Base-by-base conservation (phyloP, 2,888 invertebrate genomes). In the Drosophila mimetica region DNA sequence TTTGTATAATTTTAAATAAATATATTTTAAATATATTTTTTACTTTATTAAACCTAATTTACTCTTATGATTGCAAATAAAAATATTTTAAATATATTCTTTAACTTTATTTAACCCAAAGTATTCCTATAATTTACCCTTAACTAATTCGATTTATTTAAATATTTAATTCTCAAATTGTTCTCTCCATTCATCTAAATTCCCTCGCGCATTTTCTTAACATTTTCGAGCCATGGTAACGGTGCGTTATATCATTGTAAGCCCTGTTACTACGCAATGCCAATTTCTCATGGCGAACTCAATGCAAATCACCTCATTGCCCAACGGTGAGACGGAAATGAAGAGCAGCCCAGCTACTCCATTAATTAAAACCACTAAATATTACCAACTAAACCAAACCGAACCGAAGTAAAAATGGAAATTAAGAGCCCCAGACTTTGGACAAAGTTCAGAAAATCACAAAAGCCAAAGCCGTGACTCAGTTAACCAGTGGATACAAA, bases 331-430 rank as follows among this genome's bases (percentile, higher is more conserved):
- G 69, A 59, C 69, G 69, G 69, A 70, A 71, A 61, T 52, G 63
- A 47, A 55, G 69, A 61, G 69, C 59, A 67, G 53, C 36, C 42
- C 41, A 44, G 65, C 65, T n/a, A 54, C 22, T 36, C 60, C 82
- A 79, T 82, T 82, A 82, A 82, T 82, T 85, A 82, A 79, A 76
- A 71, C 85, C 70, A 66, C 79, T 85, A 82, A 71, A 85, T 85
- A 82, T 79, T 82, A 77, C 63, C 60, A 79, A 67, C 66, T 75
- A 58, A 64, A 34, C 41, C 74, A 46, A 74, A 67, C 71, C 67
- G 25, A 37, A 54, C 30, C 53, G 30, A 13, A 22, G 54, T 25
- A 25, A 55, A 64, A 61, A 52, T 63, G 61, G 46, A 63, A 64
- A 51, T 42, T 61, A 61, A 64, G 28, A 25, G 51, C 22, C 30